Conservation (phyloP, 2,797 vertebrate species). For the Emys orbicularis region DNA sequence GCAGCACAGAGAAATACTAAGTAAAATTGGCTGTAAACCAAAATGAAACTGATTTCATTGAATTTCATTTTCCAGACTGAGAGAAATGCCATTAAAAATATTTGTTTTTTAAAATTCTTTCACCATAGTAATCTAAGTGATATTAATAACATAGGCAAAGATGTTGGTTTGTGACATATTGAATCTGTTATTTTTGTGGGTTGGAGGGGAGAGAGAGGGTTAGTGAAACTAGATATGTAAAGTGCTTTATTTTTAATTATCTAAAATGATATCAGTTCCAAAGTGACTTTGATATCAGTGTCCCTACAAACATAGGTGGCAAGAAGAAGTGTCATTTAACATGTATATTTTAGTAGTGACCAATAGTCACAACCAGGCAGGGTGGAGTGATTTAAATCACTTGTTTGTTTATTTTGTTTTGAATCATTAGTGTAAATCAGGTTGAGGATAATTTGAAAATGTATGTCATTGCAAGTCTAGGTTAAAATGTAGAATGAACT, state of each 20-base stretch:
- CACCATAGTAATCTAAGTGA: neutral
- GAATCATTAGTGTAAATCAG: neutral
- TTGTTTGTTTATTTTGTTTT: neutral
- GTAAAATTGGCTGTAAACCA: neutral
- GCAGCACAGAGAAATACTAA: neutral
- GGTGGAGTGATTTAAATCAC: neutral
- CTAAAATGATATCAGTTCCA: neutral
- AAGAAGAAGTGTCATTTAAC: neutral
- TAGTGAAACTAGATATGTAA: neutral
- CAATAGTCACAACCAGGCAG: neutral
- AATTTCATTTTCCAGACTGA: neutral
- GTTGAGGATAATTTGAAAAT: neutral
- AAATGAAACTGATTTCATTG: neutral
- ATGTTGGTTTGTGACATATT: neutral
- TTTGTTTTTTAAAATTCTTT: neutral
- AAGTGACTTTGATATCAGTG: neutral
- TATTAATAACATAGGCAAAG: neutral
- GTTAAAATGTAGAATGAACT: neutral
- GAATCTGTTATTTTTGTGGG: neutral
- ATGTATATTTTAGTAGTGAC: neutral
- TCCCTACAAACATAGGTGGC: neutral
- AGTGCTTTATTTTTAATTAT: neutral
- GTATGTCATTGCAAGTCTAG: neutral
- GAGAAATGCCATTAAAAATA: neutral
- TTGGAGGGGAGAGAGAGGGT: neutral